Base-by-base conservation (phyloP, 2,797 vertebrate species). In the Telmatherina bonti region DNA sequence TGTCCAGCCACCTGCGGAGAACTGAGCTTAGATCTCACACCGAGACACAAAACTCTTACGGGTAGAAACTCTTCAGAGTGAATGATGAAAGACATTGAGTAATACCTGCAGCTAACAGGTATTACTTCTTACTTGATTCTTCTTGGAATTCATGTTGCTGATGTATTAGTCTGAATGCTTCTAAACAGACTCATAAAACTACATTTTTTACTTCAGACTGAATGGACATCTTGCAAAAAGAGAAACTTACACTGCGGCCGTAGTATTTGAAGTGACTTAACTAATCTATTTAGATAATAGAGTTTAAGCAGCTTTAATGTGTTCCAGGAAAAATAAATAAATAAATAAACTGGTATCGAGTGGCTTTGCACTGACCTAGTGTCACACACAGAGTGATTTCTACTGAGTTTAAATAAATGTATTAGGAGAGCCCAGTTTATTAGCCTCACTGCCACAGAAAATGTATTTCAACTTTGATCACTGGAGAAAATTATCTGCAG, bases 401-500 rank as follows among this genome's bases (percentile, higher is more conserved):
- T 45, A n/a, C 18, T n/a, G n/a, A 45, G 20, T n/a, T 13, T 29
- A 29, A 30, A 22, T 31, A 36, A 36, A 56, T 61, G n/a, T 66
- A 52, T 43, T n/a, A 55, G 12, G 2, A 53, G 53, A 52, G 36
- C 18, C 31, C 9, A 2, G 38, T 18, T 66, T 13, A 56, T 45
- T 57, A 59, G 5, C 22, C 7, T 2, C 5, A 15, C 5, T 54
- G 11, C 45, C 59, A 33, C 16, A 66, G 26, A 47, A 49, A 74
- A 66, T 66, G 18, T 13, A 29, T 16, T 35, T 24, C 12, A 22
- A 22, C 59, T 29, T 55, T 29, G 36, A 41, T 67, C 7, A 3
- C 36, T 59, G 41, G 52, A 72, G 55, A 73, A 70, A 75, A 54
- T 38, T 67, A 68, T 59, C 69, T 82, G 72, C 45, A 57, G 82